Evolutionary conservation across 2,888 invertebrate species (phyloP).

Genomic region (Epsilonema sp.): DNA sequence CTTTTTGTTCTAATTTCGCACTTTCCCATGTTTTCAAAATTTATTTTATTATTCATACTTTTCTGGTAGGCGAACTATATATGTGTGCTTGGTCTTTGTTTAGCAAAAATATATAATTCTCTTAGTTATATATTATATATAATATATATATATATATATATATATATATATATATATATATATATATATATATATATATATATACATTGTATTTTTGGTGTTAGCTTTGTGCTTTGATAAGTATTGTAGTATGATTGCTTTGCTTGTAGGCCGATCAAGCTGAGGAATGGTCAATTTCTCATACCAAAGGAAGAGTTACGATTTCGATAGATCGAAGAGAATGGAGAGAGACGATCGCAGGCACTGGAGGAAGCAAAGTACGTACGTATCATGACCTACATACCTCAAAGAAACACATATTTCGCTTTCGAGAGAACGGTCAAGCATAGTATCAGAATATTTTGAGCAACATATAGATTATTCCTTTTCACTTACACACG

Average conservation of each 20-base stretch:
- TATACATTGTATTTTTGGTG: no score
- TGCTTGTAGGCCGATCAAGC: slow-evolving; percentile 23
- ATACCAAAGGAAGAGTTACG: slow-evolving; percentile 67
- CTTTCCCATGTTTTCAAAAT: neutral
- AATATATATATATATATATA: no score
- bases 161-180: no score
- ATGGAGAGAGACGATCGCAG: slow-evolving; percentile 81
- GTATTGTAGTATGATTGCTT: neutral
- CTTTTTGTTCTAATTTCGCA: neutral
- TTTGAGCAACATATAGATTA: no score
- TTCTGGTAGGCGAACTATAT: neutral
- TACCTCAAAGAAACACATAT: no score
- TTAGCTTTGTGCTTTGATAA: neutral
- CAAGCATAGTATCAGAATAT: no score
- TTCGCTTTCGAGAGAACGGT: no score
- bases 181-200: no score
- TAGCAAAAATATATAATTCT: no score
- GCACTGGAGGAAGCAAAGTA: slow-evolving; percentile 84
- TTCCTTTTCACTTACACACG: no score
- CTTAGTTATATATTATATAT: no score
- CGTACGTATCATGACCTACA: no score
- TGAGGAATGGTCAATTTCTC: slow-evolving; percentile 89
- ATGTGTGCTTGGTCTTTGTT: neutral
- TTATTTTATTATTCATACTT: neutral
- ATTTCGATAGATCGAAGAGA: slow-evolving; percentile 68